A percentile compares a stretch with the other conserved stretches of the same genome.
phyloP scores from a whole-genome alignment of 2,888 invertebrate genomes.

The Listrodromus nycthemerus region DNA sequence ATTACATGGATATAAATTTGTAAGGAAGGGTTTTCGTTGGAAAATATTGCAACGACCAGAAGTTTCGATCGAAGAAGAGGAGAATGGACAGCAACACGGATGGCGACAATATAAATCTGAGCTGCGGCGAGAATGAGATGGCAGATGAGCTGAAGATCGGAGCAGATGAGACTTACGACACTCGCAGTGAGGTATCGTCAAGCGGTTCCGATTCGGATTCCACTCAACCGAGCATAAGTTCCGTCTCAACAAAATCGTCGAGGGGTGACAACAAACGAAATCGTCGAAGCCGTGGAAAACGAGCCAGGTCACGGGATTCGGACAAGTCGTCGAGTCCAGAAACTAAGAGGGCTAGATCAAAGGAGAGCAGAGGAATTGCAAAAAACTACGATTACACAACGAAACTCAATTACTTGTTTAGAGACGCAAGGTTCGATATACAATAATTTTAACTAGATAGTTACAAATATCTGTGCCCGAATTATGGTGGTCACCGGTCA shows the following conservation, averaged over 20 bases:
- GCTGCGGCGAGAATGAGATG: constrained; percentile 87
- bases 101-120: constrained; percentile 81
- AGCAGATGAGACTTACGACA: constrained; percentile 92
- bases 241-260: constrained; percentile 90
- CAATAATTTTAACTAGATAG: constrained; percentile 41
- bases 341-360: constrained; percentile 82
- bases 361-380: constrained; percentile 84
- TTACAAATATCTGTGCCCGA: constrained; percentile 17
- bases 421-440: constrained; percentile 89
- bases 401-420: constrained; percentile 96
- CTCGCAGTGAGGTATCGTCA: constrained; percentile 95
- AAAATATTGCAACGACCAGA: neutral
- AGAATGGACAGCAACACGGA: constrained; percentile 76
- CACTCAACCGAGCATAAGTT: constrained; percentile 91
- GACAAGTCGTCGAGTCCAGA: constrained; percentile 82
- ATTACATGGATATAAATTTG: constrained; percentile 59
- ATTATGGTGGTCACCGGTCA: neutral
- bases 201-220: constrained; percentile 88
- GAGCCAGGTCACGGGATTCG: constrained; percentile 79
- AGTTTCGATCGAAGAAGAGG: neutral
- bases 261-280: constrained; percentile 82
- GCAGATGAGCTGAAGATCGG: constrained; percentile 92
- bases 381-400: constrained; percentile 94
- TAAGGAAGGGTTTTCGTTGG: constrained; percentile 35
- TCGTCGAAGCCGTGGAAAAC: constrained; percentile 79